phyloP scores from a whole-genome alignment of 2,888 invertebrate species.

The Tricholauxania praeusta region DNA sequence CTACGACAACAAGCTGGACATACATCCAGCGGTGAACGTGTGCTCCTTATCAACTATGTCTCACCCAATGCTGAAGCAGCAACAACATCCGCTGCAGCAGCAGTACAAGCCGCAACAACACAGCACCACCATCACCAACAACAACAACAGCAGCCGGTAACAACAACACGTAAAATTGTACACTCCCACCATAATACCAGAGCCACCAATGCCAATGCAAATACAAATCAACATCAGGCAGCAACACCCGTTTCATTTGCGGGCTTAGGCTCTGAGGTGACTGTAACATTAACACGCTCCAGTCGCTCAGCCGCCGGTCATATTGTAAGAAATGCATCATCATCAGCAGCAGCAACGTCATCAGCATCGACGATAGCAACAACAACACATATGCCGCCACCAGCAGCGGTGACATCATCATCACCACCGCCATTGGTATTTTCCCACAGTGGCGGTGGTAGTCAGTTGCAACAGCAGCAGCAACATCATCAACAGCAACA shows the following conservation, averaged over 20 bases:
- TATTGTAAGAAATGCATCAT: slow-evolving; percentile 58
- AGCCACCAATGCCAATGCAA: slow-evolving; percentile 41
- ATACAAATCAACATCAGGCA: slow-evolving; percentile 22
- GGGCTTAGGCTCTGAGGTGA: slow-evolving; percentile 63
- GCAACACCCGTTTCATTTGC: slow-evolving; percentile 60
- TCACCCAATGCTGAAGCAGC: slow-evolving; percentile 53
- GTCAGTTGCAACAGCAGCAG: slow-evolving; percentile 46
- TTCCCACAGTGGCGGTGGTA: slow-evolving; percentile 51
- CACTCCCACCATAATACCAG: slow-evolving; percentile 45
- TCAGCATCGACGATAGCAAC: slow-evolving; percentile 42
- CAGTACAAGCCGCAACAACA: slow-evolving; percentile 45
- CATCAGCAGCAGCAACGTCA: slow-evolving; percentile 46
- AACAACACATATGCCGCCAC: slow-evolving; percentile 44
- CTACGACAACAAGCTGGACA: slow-evolving; percentile 62
- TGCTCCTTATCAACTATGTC: slow-evolving; percentile 61
- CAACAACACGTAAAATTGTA: slow-evolving; percentile 49
- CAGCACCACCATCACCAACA: slow-evolving; percentile 7
- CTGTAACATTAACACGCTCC: slow-evolving; percentile 60
- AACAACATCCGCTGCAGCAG: slow-evolving; percentile 43
- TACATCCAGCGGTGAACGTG: slow-evolving; percentile 61
- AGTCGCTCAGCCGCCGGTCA: slow-evolving; percentile 61
- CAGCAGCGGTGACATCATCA: slow-evolving; percentile 50
- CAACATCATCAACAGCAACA: slow-evolving; percentile 47
- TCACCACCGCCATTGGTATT: slow-evolving; percentile 61
- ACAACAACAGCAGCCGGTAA: slow-evolving; percentile 48